Percentiles rank a stretch among this genome's conserved stretches.
Evolutionary conservation across 2,113 vertebrate genomes (phyloP).

Genomic region (Zosterops borbonicus): DNA sequence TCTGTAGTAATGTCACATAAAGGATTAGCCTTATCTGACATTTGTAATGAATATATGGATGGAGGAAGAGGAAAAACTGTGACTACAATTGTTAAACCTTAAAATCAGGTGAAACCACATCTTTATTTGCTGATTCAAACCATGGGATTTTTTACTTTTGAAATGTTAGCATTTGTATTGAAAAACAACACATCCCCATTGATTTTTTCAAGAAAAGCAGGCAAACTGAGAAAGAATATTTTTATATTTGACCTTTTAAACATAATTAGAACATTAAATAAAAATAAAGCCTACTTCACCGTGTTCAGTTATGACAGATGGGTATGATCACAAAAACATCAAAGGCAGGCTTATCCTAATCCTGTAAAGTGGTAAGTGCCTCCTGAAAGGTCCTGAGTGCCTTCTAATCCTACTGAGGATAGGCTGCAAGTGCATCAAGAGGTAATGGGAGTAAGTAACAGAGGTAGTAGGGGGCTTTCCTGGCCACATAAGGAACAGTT

Average conservation of each 20-base stretch:
- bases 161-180: neutral
- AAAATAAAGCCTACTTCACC: conserved; percentile 42
- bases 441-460: neutral
- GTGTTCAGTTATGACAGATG: conserved; percentile 45
- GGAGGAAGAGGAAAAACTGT: neutral
- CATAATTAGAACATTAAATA: conserved; percentile 8
- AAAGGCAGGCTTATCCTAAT: conserved; percentile 56
- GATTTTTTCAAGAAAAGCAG: neutral
- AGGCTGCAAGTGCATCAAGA: conserved; percentile 3
- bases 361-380: conserved; percentile 33
- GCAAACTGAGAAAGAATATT: neutral
- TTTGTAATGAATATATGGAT: conserved; percentile 50
- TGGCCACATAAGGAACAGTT: neutral
- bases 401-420: conserved; percentile 41
- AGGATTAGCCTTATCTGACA: conserved; percentile 71
- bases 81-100: neutral
- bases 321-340: conserved; percentile 44
- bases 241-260: conserved; percentile 10
- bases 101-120: neutral
- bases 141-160: neutral
- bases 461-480: neutral
- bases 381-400: conserved; percentile 30
- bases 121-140: neutral
- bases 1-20: conserved; percentile 60
- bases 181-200: neutral